phyloP scores from a whole-genome alignment of 2,797 vertebrate genomes.

The Syngnathus acus region DNA sequence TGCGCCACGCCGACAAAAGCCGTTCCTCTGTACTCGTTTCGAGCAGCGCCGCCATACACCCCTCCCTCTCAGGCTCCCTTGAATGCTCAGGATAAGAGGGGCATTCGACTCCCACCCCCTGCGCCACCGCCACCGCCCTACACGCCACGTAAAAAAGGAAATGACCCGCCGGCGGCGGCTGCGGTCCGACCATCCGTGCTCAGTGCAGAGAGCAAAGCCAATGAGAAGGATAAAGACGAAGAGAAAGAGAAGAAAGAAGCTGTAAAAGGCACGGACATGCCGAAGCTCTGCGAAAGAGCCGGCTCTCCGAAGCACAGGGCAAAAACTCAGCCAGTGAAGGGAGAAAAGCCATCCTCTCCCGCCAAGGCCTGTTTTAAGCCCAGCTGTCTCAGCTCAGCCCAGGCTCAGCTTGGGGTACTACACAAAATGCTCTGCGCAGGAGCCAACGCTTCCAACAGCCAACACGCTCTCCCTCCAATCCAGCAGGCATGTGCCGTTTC shows the following conservation, averaged over 20 bases:
- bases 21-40: constrained; percentile 64
- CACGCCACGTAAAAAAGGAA: constrained; percentile 70
- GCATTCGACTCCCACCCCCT: constrained; percentile 69
- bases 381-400: constrained; percentile 67
- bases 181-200: constrained; percentile 43
- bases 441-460: constrained; percentile 57
- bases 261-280: constrained; percentile 46
- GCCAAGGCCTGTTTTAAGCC: constrained; percentile 66
- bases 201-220: constrained; percentile 51
- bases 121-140: constrained; percentile 71
- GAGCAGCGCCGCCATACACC: constrained; percentile 63
- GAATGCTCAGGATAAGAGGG: constrained; percentile 71
- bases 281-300: constrained; percentile 51
- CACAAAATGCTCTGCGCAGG: constrained; percentile 72
- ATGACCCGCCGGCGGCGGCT: constrained; percentile 28
- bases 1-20: constrained; percentile 61
- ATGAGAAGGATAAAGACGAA: constrained; percentile 51
- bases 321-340: constrained; percentile 60
- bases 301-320: constrained; percentile 63
- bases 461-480: constrained; percentile 49
- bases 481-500: constrained; percentile 56
- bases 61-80: constrained; percentile 64
- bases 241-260: constrained; percentile 48
- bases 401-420: constrained; percentile 65
- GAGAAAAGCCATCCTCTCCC: constrained; percentile 52